phyloP scores from a whole-genome alignment of 1,140 invertebrate genomes.

The Drosophila rufa region DNA sequence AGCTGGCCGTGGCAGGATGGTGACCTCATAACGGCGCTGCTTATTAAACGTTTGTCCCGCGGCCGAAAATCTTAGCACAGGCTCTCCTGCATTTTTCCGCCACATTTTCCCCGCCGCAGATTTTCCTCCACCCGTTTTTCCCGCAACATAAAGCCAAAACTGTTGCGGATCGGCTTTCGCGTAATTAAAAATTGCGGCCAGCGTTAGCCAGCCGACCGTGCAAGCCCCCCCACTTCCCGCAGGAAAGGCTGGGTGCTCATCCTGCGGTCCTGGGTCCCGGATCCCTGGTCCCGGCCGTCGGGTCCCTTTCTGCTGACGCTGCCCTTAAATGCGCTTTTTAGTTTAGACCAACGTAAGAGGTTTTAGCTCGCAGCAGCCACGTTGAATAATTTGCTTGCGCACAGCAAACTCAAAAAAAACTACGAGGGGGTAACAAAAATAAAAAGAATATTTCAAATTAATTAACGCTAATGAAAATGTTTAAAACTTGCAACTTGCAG shows the following conservation, averaged over 20 bases:
- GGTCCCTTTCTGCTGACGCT: constrained; percentile 64
- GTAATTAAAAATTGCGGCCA: constrained; percentile 80
- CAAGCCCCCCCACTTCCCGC: constrained; percentile 3
- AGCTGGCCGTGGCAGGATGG: constrained; percentile 6
- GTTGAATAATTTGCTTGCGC: constrained; percentile 73
- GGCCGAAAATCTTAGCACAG: constrained; percentile 68
- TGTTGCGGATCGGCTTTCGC: constrained; percentile 81
- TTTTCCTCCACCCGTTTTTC: constrained; percentile 16
- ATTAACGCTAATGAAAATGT: constrained; percentile 84
- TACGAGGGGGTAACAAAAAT: constrained; percentile 22
- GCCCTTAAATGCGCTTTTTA: constrained; percentile 72
- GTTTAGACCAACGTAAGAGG: constrained; percentile 73
- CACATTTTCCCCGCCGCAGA: constrained; percentile 28
- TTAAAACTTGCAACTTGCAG: constrained; percentile 74
- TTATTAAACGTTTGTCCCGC: constrained; percentile 74
- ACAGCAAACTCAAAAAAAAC: constrained; percentile 35
- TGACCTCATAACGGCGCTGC: constrained; percentile 37
- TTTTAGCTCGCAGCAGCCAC: constrained; percentile 47
- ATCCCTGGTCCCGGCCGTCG: not conserved
- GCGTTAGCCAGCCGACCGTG: constrained; percentile 37
- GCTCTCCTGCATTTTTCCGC: constrained; percentile 45
- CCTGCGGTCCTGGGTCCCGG: constrained; percentile 18
- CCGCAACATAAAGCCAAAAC: constrained; percentile 75
- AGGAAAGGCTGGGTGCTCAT: constrained; percentile 16
- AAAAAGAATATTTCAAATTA: constrained; percentile 82